Percentiles rank a stretch among this genome's conserved stretches.
phyloP scores from a whole-genome alignment of 2,113 vertebrate species.

The Irena cyanogastra region DNA sequence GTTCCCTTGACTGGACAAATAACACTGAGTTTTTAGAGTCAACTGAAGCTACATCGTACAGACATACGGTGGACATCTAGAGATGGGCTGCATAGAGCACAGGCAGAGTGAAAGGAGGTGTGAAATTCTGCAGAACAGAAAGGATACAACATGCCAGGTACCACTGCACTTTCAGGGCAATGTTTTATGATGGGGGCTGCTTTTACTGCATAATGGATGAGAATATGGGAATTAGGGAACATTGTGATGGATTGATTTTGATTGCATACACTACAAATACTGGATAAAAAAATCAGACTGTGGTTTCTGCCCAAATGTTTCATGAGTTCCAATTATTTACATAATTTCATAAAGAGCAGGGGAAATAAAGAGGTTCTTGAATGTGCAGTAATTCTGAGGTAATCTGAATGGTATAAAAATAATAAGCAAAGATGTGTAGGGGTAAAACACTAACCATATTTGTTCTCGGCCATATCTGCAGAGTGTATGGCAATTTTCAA shows the following conservation, averaged over 20 bases:
- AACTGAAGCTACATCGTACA: neutral
- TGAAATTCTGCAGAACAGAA: neutral
- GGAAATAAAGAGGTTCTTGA: neutral
- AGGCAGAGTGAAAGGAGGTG: neutral
- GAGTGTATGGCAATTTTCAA: neutral
- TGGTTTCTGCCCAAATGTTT: neutral
- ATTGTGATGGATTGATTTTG: neutral
- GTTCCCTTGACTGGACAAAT: neutral
- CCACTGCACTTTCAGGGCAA: neutral
- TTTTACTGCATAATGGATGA: neutral
- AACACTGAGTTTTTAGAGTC: neutral
- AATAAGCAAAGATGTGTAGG: neutral
- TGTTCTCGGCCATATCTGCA: neutral
- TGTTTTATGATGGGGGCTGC: neutral
- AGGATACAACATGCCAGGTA: neutral
- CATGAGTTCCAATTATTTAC: neutral
- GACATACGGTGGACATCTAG: neutral
- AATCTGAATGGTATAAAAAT: neutral
- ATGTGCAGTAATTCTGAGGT: neutral
- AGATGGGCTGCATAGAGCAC: neutral
- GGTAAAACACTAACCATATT: neutral
- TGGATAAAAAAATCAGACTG: neutral
- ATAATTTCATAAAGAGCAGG: neutral
- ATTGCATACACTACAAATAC: neutral
- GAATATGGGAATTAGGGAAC: neutral